Conservation (phyloP, 2,113 vertebrate species). For the Neogobius melanostomus region DNA sequence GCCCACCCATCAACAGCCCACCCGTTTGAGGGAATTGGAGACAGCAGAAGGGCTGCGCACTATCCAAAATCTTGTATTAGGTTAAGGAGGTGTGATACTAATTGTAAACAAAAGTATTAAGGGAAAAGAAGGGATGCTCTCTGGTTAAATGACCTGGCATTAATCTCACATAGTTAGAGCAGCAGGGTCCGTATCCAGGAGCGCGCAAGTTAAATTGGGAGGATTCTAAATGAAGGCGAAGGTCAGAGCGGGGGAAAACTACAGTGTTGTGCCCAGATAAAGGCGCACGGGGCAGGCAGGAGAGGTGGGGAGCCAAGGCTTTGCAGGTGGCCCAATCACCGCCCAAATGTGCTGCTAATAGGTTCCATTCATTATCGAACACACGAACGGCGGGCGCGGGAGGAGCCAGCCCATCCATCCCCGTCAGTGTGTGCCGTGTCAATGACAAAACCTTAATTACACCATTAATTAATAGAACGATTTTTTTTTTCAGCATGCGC, state of each 20-base stretch:
- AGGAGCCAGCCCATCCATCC: constrained; percentile 88
- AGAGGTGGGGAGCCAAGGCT: constrained; percentile 73
- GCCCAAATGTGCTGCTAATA: constrained; percentile 90
- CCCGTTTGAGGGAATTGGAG: not conserved
- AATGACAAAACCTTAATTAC: constrained; percentile 99
- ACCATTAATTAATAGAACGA: constrained; percentile 98
- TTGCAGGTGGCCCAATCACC: constrained; percentile 89
- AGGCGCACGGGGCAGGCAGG: constrained; percentile 39
- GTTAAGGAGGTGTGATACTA: constrained; percentile 28
- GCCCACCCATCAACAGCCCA: too few relatives aligned
- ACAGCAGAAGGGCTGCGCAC: constrained; percentile 16
- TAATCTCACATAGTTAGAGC: constrained; percentile 51
- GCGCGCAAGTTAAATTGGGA: constrained; percentile 51
- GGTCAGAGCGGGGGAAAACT: constrained; percentile 53
- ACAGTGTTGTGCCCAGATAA: constrained; percentile 63
- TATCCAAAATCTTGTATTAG: constrained; percentile 29
- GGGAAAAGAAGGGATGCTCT: constrained; percentile 29
- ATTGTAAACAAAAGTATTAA: constrained; percentile 38
- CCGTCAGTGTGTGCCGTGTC: constrained; percentile 94
- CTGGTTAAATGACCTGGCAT: constrained; percentile 59
- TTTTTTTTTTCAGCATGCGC: constrained; percentile 83
- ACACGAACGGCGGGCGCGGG: constrained; percentile 80
- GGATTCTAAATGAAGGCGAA: constrained; percentile 57
- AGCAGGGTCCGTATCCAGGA: constrained; percentile 29
- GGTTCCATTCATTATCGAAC: constrained; percentile 94